Evolutionary conservation across 2,888 invertebrate species (phyloP), one percentile per base, ranked within the genome.

Genomic region (Nymphalis urticae): DNA sequence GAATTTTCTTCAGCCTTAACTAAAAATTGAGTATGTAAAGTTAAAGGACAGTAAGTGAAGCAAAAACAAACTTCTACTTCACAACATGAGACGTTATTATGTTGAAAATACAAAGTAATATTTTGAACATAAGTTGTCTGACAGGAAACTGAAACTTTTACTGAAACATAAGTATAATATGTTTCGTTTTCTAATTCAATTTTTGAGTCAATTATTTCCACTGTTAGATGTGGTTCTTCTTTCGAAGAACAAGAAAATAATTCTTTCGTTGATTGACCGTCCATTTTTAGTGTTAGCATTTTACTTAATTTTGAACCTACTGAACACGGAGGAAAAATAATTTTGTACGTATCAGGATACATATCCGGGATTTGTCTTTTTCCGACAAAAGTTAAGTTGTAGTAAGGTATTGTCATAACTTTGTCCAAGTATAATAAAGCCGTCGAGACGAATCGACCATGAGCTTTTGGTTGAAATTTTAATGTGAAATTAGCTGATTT

Each of bases 321-420:
- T 48, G 72, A 62, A 73, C 82, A 83, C 7, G 92, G 87, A n/a
- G 92, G 88, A 77, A 90, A 90, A 77, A 89, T 83, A 64, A 92
- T 79, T 72, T 84, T 79, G 66, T 83, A 77, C 19, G 74, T 77
- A 77, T 83, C 86, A 1, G 90, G 80, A 58, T 70, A 81, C 83
- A 92, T 85, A 42, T 72, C 65, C 42, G 87, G 84, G 8, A 81
- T 79, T 76, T 84, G 81, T 53, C 82, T 80, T 76, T 83, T 78
- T 64, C 92, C 92, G 72, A 79, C 70, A 77, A 92, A 92, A 54
- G 88, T 90, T 69, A 92, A 81, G 78, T 92, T 91, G 67, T 79
- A 85, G 75, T 88, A 92, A 1, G 92, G 89, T 64, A 81, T 80
- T 27, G 82, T 82, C 85, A 87, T 83, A 60, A 85, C 78, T 75